A percentile compares a stretch with the other conserved stretches of the same genome.
phyloP scores from a whole-genome alignment of 2,888 invertebrate species.

The Drosophila falleni region DNA sequence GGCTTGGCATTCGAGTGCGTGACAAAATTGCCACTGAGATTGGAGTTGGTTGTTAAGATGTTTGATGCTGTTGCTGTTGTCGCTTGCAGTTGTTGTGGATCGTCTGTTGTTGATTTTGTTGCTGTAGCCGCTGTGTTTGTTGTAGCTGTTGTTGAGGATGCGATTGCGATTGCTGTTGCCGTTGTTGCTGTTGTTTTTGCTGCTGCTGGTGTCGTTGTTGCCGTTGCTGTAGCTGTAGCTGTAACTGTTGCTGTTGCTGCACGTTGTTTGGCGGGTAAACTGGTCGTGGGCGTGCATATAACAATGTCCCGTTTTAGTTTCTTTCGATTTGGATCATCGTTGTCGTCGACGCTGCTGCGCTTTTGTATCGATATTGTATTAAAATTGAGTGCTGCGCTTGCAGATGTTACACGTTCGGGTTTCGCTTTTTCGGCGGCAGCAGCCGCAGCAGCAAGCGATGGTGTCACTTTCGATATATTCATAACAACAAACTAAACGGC shows the following conservation, averaged over 20 bases:
- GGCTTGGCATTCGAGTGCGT: constrained; percentile 48
- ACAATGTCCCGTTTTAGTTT: constrained; percentile 69
- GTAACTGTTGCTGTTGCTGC: constrained; percentile 46
- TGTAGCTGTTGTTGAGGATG: constrained; percentile 19
- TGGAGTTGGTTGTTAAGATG: constrained; percentile 22
- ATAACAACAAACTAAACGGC: constrained; percentile 73
- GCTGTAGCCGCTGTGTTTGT: constrained; percentile 20
- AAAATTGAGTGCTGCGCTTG: constrained; percentile 64
- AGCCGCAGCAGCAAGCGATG: constrained; percentile 79
- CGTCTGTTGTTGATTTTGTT: constrained; percentile 36
- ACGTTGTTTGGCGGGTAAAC: constrained; percentile 76
- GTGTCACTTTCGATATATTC: constrained; percentile 81
- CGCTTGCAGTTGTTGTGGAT: constrained; percentile 6
- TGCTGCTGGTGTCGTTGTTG: constrained; percentile 37
- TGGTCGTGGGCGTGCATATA: constrained; percentile 62
- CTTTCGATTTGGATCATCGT: constrained; percentile 66
- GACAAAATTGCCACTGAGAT: constrained; percentile 33
- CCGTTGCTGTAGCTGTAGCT: constrained; percentile 24
- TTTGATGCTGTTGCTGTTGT: constrained; percentile 15
- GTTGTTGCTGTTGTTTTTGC: constrained; percentile 23
- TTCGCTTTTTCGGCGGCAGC: constrained; percentile 82
- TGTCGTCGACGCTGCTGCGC: constrained; percentile 67
- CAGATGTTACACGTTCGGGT: constrained; percentile 80
- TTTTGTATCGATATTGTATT: constrained; percentile 72
- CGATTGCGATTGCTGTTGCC: constrained; percentile 13